These are phyloP conservation scores for Oryzias melastigma DNA, from an alignment of 2,113 vertebrate species.

Conservation along the genomic window DNA sequence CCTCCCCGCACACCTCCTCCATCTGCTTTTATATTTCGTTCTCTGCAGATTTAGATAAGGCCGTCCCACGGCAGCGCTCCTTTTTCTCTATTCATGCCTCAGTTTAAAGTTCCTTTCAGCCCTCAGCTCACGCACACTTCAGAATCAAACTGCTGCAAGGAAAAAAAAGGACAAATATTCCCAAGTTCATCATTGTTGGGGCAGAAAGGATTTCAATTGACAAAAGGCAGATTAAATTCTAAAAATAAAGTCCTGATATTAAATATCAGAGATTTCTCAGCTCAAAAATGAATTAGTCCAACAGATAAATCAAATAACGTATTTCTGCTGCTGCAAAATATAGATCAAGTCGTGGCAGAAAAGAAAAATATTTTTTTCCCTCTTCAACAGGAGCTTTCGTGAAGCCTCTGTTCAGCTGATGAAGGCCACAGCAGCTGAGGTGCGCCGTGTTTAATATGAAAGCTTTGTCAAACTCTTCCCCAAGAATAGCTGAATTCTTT, in stretches of 20 bases:
- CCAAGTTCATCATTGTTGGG: no score
- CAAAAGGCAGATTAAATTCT: neutral
- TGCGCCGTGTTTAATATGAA: slow-evolving; percentile 39
- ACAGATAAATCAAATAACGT: no score
- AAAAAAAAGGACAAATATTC: slow-evolving; percentile 3
- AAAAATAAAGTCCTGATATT: neutral
- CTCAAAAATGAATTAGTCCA: slow-evolving; percentile 1
- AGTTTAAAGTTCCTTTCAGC: slow-evolving; percentile 42
- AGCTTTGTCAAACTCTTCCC: slow-evolving; percentile 23
- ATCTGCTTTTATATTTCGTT: slow-evolving; percentile 42
- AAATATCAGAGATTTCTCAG: slow-evolving; percentile 1
- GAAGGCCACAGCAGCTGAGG: slow-evolving; percentile 36
- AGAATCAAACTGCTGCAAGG: slow-evolving; percentile 19
- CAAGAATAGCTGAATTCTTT: slow-evolving; percentile 27
- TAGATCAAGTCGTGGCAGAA: slow-evolving; percentile 9
- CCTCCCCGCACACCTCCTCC: slow-evolving; percentile 12
- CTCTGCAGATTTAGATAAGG: slow-evolving; percentile 52
- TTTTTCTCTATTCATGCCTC: slow-evolving; percentile 22
- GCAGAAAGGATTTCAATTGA: slow-evolving; percentile 8
- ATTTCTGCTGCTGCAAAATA: slow-evolving; percentile 20
- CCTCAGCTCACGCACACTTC: slow-evolving; percentile 24
- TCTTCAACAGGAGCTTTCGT: slow-evolving; percentile 7
- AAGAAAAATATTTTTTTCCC: neutral
- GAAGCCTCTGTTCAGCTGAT: slow-evolving; percentile 11
- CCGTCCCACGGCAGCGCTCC: slow-evolving; percentile 18